Evolutionary conservation across 2,888 invertebrate genomes (phyloP), one percentile per base, ranked within the genome.

Genomic region (Trypoxylon attenuatum): DNA sequence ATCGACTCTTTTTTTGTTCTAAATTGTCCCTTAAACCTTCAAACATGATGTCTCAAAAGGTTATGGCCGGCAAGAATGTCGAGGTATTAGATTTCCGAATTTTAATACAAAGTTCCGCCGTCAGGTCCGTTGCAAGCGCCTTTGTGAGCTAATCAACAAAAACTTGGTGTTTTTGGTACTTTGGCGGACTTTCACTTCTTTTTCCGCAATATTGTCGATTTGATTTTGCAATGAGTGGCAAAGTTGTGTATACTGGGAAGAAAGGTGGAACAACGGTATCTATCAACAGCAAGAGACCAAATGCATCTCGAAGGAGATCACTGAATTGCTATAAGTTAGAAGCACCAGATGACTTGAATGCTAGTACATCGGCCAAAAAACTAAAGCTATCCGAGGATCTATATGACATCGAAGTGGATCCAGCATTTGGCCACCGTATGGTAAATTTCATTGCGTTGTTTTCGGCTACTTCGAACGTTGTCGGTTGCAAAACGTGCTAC

Each of bases 41-140:
- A n/a, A n/a, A n/a, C n/a, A n/a, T n/a, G n/a, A n/a, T n/a, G n/a
- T n/a, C n/a, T n/a, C n/a, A n/a, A n/a, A n/a, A n/a, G n/a, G n/a
- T n/a, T n/a, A n/a, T n/a, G n/a, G n/a, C n/a, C n/a, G n/a, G 47
- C 47, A 47, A 49, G 55, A 55, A 62, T 51, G 38, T 62, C 22
- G 33, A 62, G 19, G 51, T 57, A 43, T 45, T 45, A 45, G 39
- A 45, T 45, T 57, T 57, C 51, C 42, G 41, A 51, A 23, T 52
- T 51, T 57, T 57, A 57, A 51, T 52, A 52, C 50, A 52, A 49
- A 19, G n/a, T n/a, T n/a, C n/a, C n/a, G 55, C 43, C 61, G 22
- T 21, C 55, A 42, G 55, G 39, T 55, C 49, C 41, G 54, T 47
- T 39, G 60, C 27, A 39, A 38, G 57, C 10, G 13, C 22, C 25